These are phyloP conservation scores for Hylia prasina DNA, from an alignment of 2,113 vertebrate species.

Conservation along the genomic window DNA sequence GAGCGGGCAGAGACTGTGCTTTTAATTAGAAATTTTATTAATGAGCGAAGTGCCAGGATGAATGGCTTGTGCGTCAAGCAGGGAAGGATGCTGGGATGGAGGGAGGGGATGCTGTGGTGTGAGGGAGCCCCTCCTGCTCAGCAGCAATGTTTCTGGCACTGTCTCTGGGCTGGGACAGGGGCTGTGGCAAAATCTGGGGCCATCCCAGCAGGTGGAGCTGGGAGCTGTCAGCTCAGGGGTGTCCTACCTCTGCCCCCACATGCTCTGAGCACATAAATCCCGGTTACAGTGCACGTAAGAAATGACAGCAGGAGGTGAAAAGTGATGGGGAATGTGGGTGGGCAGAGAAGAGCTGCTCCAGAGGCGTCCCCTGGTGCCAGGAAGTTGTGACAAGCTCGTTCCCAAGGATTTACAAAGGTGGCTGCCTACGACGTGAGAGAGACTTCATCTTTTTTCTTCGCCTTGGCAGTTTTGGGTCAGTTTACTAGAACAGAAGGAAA, in stretches of 20 bases:
- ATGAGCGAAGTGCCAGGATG: fast-evolving
- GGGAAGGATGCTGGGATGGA: neutral
- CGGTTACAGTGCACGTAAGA: fast-evolving
- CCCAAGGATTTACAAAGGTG: neutral
- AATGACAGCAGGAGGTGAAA: neutral
- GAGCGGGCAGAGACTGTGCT: neutral
- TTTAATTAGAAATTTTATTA: neutral
- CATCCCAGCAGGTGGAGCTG: fast-evolving
- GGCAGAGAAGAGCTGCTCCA: neutral
- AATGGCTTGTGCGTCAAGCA: neutral
- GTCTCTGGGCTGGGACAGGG: neutral
- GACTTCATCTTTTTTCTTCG: neutral
- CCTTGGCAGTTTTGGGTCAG: slow-evolving; percentile 43
- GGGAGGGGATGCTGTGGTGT: fast-evolving
- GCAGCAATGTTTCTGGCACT: fast-evolving
- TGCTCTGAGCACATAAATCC: fast-evolving
- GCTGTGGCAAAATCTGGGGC: neutral
- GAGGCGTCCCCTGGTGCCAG: fast-evolving
- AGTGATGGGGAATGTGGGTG: neutral
- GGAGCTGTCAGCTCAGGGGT: neutral
- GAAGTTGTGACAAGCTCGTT: neutral
- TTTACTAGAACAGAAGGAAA: neutral
- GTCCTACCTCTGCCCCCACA: fast-evolving
- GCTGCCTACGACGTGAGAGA: neutral
- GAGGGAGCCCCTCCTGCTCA: neutral